Percentiles rank a stretch among this genome's conserved stretches.
Evolutionary conservation across 2,113 vertebrate genomes (phyloP).

Genomic region (Microtus oregoni): DNA sequence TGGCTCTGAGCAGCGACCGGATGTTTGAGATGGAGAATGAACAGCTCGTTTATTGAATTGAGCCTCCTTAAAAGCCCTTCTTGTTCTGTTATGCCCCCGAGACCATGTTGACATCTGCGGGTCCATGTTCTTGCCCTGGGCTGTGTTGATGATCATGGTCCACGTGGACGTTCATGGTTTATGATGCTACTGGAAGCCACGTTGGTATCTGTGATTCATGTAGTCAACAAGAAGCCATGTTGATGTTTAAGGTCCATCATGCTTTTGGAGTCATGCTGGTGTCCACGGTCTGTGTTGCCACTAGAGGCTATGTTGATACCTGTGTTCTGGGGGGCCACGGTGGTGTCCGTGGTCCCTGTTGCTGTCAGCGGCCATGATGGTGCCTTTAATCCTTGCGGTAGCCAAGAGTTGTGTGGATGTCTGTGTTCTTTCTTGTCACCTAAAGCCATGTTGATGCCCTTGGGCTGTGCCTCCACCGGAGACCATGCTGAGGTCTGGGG

Average conservation of each 20-base stretch:
- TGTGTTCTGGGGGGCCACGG: too few species aligned
- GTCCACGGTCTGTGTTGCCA: too few species aligned
- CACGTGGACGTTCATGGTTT: background rate
- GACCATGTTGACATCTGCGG: background rate
- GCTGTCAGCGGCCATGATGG: too few species aligned
- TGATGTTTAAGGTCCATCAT: too few species aligned
- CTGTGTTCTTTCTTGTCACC: background rate
- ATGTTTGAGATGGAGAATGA: background rate
- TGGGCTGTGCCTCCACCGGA: background rate
- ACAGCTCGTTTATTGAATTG: background rate
- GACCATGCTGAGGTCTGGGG: background rate
- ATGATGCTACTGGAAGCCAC: background rate
- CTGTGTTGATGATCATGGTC: too few species aligned
- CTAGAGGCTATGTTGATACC: too few species aligned
- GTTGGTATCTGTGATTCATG: background rate
- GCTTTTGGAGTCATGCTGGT: too few species aligned
- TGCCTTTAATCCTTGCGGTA: background rate
- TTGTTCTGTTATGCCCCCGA: background rate
- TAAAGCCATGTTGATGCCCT: background rate
- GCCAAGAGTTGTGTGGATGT: background rate
- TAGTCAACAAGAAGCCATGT: background rate
- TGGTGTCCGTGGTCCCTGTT: too few species aligned
- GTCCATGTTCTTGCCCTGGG: too few species aligned
- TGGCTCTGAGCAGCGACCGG: background rate
- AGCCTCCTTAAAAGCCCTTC: background rate